Evolutionary conservation across 2,797 vertebrate species (phyloP), one percentile per base, ranked within the genome.

Genomic region (Loris lydekkerianus): DNA sequence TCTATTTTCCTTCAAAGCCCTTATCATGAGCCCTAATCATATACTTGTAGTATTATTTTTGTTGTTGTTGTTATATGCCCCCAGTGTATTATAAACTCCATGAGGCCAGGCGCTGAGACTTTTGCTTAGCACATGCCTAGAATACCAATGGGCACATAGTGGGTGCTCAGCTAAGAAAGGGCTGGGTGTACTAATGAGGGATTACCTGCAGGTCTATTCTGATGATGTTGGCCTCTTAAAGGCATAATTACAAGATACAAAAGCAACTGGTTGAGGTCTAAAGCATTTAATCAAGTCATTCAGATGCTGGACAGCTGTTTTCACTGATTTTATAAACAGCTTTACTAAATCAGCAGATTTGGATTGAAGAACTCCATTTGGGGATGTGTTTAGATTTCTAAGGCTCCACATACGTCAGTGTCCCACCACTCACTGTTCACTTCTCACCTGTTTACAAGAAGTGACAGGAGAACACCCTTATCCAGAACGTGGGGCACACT

Each of bases 211-310:
- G 58, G 49, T 82, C 15, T 86, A 58, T 43, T 93, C 43, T 72
- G 80, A 76, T 78, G 61, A 70, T 69, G 7, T 40, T 89, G 89
- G 18, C 43, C 56, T 96, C 61, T 81, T 60, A 73, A 25, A 40
- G 61, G 58, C 89, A 73, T 81, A 81, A 89, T n/a, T 84, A 77
- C 11, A 94, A 88, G 56, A 65, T 94, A 23, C 29, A 90, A 85
- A 96, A 92, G 11, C 65, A 93, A 76, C 46, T 58, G 82, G 37
- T 21, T 93, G 61, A 96, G 72, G 29, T 67, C 75, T 60, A 88
- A 84, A 93, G 40, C n/a, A 56, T 94, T 91, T 72, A 82, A 86
- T 95, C 92, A 92, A 82, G 91, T 78, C 46, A 60, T 73, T 86
- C 85, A 70, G 85, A 75, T 78, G 53, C 3, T 43, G 65, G 65